A percentile compares a stretch with the other conserved stretches of the same genome.
Evolutionary conservation across 1,140 invertebrate genomes (phyloP).

Genomic region (Drosophila eugracilis): DNA sequence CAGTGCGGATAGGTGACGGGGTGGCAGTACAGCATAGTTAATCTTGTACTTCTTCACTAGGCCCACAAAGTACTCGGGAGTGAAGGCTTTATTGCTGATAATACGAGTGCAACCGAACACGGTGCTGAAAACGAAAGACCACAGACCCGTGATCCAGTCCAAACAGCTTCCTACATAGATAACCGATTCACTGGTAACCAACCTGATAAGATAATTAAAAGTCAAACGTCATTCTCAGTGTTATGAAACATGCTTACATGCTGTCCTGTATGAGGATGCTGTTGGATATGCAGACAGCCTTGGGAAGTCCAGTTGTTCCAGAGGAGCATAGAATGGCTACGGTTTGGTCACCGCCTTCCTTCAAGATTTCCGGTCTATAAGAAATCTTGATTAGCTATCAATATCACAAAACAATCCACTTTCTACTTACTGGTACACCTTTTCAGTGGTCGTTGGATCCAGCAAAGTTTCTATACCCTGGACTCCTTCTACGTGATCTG

Average conservation of each 20-base stretch:
- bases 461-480: conserved; percentile 64
- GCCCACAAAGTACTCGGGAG: conserved; percentile 57
- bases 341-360: conserved; percentile 63
- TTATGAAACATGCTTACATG: conserved; percentile 28
- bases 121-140: conserved; percentile 51
- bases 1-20: conserved; percentile 46
- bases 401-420: too few species aligned
- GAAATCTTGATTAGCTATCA: background rate
- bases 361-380: conserved; percentile 58
- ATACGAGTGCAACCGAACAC: conserved; percentile 66
- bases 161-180: conserved; percentile 63
- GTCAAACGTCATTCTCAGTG: background rate
- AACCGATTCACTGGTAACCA: conserved; percentile 57
- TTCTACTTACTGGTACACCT: conserved; percentile 62
- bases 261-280: conserved; percentile 57
- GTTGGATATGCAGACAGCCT: conserved; percentile 91
- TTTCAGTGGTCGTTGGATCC: conserved; percentile 58
- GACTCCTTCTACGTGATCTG: conserved; percentile 54
- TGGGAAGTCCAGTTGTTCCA: conserved; percentile 92
- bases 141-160: conserved; percentile 78
- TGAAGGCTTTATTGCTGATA: conserved; percentile 60
- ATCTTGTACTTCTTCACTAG: conserved; percentile 77
- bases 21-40: conserved; percentile 54
- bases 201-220: conserved; percentile 8
- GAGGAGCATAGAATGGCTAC: conserved; percentile 86